Evolutionary conservation across 92 coral and sea anemone genomes (phyloP).

Genomic region (Umimayanthus kanabou): DNA sequence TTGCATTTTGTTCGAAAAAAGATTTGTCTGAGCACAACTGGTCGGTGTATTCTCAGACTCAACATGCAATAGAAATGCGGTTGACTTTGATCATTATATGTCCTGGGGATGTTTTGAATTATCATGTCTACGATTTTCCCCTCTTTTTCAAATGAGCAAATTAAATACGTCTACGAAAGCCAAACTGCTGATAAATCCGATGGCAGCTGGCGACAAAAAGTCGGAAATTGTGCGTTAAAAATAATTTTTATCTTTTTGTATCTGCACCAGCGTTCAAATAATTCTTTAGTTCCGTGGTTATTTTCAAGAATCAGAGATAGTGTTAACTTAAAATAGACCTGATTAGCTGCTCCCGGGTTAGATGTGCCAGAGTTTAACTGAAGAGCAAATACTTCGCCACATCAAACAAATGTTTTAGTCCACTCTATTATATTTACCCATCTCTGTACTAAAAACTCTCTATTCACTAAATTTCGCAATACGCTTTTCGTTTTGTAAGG

Average conservation of each 20-base stretch:
- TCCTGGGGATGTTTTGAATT: not conserved
- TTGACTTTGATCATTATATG: not conserved
- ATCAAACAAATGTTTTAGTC: too few species aligned
- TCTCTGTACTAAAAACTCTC: too few species aligned
- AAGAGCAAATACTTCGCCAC: too few species aligned
- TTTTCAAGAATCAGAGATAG: not conserved
- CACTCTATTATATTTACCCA: too few species aligned
- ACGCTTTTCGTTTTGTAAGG: too few species aligned
- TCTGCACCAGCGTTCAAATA: not conserved
- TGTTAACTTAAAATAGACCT: too few species aligned
- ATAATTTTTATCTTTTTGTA: too few species aligned
- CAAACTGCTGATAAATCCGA: conserved; percentile 6
- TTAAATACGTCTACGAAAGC: not conserved
- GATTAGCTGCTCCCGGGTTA: too few species aligned
- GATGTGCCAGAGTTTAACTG: too few species aligned
- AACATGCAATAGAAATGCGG: not conserved
- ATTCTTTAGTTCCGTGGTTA: not conserved
- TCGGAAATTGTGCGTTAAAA: conserved; percentile 6
- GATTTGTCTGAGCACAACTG: not conserved
- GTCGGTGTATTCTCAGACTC: not conserved
- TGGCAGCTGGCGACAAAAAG: conserved; percentile 21
- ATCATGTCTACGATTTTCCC: not conserved
- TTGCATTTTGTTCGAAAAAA: not conserved
- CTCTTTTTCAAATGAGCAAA: not conserved
- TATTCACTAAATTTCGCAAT: too few species aligned